Evolutionary conservation across 1,140 invertebrate species (phyloP).

Genomic region (Neodiprion pinetum): DNA sequence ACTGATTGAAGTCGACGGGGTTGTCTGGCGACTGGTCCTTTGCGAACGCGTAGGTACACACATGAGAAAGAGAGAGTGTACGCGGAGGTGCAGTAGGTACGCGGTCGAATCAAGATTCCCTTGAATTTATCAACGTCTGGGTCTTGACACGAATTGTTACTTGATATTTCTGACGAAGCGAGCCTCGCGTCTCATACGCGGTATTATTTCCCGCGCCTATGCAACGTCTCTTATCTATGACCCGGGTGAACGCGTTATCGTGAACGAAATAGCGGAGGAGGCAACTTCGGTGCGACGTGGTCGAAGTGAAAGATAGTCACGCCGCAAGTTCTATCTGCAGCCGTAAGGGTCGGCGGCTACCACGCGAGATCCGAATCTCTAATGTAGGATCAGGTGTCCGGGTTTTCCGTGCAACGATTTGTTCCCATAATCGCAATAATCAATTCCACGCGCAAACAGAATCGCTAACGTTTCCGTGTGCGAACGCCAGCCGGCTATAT

Average conservation of each 20-base stretch:
- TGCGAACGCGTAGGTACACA: too few species aligned
- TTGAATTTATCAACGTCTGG: neutral
- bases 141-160: neutral
- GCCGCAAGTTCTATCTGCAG: neutral
- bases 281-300: neutral
- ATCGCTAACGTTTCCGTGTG: neutral
- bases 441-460: neutral
- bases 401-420: neutral
- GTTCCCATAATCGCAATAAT: neutral
- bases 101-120: neutral
- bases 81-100: too few species aligned
- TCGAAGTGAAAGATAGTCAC: neutral
- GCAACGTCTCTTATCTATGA: neutral
- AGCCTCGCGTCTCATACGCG: neutral
- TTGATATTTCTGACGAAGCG: neutral
- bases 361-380: neutral
- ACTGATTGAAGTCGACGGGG: too few species aligned
- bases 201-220: neutral
- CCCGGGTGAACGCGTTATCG: neutral
- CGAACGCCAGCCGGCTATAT: too few species aligned
- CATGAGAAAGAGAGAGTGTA: too few species aligned
- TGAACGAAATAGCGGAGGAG: neutral
- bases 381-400: constrained; percentile 2
- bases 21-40: too few species aligned
- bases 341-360: neutral